These are phyloP conservation scores for Cryptotermes secundus DNA, from an alignment of 1,140 invertebrate genomes.

Conservation along the genomic window DNA sequence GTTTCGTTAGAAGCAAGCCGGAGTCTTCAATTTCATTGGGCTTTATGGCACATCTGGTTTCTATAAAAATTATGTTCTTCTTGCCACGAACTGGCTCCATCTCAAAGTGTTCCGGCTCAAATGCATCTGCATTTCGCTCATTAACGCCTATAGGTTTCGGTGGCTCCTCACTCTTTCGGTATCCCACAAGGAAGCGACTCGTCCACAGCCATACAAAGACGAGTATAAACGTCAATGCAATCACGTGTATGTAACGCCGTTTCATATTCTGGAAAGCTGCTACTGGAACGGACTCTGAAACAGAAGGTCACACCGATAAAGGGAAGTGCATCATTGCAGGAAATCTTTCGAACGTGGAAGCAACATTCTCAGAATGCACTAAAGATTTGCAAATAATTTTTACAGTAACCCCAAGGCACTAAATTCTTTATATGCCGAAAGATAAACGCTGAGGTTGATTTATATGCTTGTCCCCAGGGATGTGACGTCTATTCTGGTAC, in stretches of 20 bases:
- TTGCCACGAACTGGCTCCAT: not conserved
- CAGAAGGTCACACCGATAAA: too few relatives aligned
- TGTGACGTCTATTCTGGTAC: too few relatives aligned
- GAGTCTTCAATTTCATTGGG: not conserved
- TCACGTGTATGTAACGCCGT: not conserved
- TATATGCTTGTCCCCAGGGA: too few relatives aligned
- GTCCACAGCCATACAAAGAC: not conserved
- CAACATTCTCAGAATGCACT: too few relatives aligned
- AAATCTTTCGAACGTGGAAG: too few relatives aligned
- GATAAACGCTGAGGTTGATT: too few relatives aligned
- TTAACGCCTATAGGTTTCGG: not conserved
- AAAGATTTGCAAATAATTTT: too few relatives aligned
- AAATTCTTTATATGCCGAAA: too few relatives aligned
- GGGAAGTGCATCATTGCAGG: too few relatives aligned
- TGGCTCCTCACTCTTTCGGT: not conserved
- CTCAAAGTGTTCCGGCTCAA: not conserved
- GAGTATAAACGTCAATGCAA: not conserved
- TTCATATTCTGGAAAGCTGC: not conserved
- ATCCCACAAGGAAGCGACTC: not conserved
- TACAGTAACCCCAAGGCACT: too few relatives aligned
- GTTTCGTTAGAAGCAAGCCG: constrained; percentile 20
- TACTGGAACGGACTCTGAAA: too few relatives aligned
- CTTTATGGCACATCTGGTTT: not conserved
- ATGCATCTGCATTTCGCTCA: not conserved
- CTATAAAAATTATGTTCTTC: not conserved